phyloP scores from a whole-genome alignment of 1,140 invertebrate species.

The Euglossa dilemma region DNA sequence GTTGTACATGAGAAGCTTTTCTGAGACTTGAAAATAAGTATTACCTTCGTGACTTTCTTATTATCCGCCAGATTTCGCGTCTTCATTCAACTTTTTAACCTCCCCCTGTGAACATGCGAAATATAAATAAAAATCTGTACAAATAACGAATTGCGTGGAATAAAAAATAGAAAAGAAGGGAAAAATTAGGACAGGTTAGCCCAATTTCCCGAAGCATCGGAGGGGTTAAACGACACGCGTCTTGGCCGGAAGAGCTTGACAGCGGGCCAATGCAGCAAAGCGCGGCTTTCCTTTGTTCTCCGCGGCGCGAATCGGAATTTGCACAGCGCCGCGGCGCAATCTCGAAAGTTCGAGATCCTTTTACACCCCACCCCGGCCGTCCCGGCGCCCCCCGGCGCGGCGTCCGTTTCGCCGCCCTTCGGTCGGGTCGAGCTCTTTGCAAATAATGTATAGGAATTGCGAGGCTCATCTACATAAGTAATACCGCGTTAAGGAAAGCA shows the following conservation, averaged over 20 bases:
- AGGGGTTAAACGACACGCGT: constrained; percentile 47
- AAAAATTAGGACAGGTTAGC: too few species aligned
- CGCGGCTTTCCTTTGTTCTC: constrained; percentile 48
- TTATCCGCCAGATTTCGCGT: too few species aligned
- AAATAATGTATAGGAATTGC: constrained; percentile 82
- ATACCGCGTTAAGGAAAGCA: constrained; percentile 81
- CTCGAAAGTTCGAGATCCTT: constrained; percentile 79
- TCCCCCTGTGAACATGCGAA: too few species aligned
- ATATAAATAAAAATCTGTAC: too few species aligned
- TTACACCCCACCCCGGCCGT: constrained; percentile 54
- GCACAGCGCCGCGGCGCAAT: constrained; percentile 66
- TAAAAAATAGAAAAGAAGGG: too few species aligned
- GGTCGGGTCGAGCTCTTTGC: constrained; percentile 67
- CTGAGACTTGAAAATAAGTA: too few species aligned
- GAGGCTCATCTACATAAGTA: constrained; percentile 82
- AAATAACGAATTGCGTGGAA: too few species aligned
- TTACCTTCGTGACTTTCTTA: too few species aligned
- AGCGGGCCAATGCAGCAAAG: constrained; percentile 24
- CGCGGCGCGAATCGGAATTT: constrained; percentile 64
- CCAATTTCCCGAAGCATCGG: too few species aligned
- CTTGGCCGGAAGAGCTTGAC: constrained; percentile 14
- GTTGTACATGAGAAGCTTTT: too few species aligned
- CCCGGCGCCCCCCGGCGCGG: background rate
- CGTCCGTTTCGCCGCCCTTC: constrained; percentile 63
- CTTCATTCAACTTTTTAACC: too few species aligned